Base-by-base conservation (phyloP, 2,888 invertebrate species). In the Pristionchus entomophagus region DNA sequence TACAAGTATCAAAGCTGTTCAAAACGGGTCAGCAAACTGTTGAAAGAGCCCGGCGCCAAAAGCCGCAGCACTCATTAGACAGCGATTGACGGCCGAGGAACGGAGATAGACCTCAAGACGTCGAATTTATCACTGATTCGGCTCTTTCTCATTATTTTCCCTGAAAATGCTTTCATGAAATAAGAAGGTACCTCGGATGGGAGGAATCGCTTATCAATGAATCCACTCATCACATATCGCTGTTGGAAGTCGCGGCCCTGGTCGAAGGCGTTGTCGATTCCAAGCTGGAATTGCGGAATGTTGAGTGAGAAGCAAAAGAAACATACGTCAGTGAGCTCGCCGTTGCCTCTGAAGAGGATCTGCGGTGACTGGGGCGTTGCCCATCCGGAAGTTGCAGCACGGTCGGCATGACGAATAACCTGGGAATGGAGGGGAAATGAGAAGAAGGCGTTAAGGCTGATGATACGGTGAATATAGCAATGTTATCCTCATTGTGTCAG, bases 391-490 rank as follows among this genome's bases (percentile, higher is more conserved):
- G 65, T 84, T 0, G 83, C 45, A 8, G 83, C 62, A 0, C 83
- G 62, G 32, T 84, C 83, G 1, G 83, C 83, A 14, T 84, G 83
- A 22, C 83, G 83, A 14, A 84, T 84, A 5, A 84, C 83, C 83
- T 84, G 17, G 29, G 4, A n/a, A n/a, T n/a, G n/a, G n/a, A n/a
- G n/a, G n/a, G n/a, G n/a, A n/a, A n/a, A n/a, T n/a, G n/a, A n/a
- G n/a, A n/a, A n/a, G n/a, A n/a, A n/a, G n/a, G n/a, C n/a, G n/a
- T n/a, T n/a, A n/a, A n/a, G n/a, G n/a, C n/a, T n/a, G n/a, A n/a
- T n/a, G n/a, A n/a, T n/a, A n/a, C n/a, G n/a, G n/a, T n/a, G n/a
- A n/a, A n/a, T n/a, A n/a, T n/a, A n/a, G n/a, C n/a, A n/a, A n/a
- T n/a, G n/a, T n/a, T n/a, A n/a, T n/a, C n/a, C n/a, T n/a, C n/a